Percentiles rank a stretch among this genome's conserved stretches.
Conservation (phyloP, 2,888 invertebrate species). For the Epicampocera succincta region DNA sequence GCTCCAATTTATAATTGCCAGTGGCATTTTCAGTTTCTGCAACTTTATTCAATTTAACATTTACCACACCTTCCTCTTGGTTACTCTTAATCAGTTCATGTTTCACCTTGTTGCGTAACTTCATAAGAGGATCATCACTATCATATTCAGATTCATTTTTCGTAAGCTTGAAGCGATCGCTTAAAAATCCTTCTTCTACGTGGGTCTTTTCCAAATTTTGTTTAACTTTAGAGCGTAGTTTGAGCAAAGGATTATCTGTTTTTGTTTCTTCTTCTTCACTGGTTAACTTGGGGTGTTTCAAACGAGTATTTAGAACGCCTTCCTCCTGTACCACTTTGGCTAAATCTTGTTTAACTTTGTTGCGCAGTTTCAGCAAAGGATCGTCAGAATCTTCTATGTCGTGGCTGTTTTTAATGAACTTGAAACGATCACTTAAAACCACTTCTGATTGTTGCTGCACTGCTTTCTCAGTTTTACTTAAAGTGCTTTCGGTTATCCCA, state of each 20-base stretch:
- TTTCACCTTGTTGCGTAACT: slow-evolving; percentile 63
- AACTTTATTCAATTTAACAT: slow-evolving; percentile 74
- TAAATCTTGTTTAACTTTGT: slow-evolving; percentile 66
- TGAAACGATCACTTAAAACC: slow-evolving; percentile 11
- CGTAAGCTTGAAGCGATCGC: slow-evolving; percentile 27
- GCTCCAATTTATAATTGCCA: background rate
- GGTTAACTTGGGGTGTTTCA: slow-evolving; percentile 6
- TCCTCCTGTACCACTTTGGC: slow-evolving; percentile 53
- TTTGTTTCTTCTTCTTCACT: background rate
- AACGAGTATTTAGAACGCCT: slow-evolving; percentile 65
- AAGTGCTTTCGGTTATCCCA: background rate
- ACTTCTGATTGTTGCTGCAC: slow-evolving; percentile 8
- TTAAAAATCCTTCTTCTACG: slow-evolving; percentile 64
- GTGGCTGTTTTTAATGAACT: background rate
- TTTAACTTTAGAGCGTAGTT: slow-evolving; percentile 55
- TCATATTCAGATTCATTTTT: slow-evolving; percentile 14
- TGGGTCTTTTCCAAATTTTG: slow-evolving; percentile 56
- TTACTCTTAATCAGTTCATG: slow-evolving; percentile 57
- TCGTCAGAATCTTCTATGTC: slow-evolving; percentile 18
- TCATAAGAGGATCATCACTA: slow-evolving; percentile 34
- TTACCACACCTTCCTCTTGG: slow-evolving; percentile 72
- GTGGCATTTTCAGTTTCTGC: slow-evolving; percentile 60
- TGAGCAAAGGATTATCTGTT: slow-evolving; percentile 46
- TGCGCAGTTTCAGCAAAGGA: slow-evolving; percentile 57
- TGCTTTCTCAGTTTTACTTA: slow-evolving; percentile 41